Evolutionary conservation across 1,140 invertebrate genomes (phyloP).

Genomic region (Archivesica marissinica): DNA sequence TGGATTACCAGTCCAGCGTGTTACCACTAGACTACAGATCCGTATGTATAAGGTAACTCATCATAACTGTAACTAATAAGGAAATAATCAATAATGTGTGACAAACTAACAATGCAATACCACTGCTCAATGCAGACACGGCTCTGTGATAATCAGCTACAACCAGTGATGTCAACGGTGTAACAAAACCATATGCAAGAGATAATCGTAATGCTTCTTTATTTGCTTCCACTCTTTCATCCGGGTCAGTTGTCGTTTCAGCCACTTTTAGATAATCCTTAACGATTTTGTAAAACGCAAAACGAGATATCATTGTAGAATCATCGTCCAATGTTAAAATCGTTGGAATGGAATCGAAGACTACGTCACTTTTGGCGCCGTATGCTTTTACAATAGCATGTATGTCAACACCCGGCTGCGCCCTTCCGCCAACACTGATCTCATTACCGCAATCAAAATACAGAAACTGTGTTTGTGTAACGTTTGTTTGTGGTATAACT

Average conservation of each 20-base stretch:
- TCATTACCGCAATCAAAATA: constrained; percentile 42
- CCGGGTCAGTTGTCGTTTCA: background rate
- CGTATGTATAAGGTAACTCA: no score
- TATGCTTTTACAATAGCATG: background rate
- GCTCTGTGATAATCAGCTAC: constrained; percentile 10
- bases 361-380: background rate
- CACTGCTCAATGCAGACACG: no score
- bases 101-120: no score
- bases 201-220: constrained; percentile 1
- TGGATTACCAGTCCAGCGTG: no score
- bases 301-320: background rate
- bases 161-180: constrained; percentile 30
- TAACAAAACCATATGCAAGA: constrained; percentile 29
- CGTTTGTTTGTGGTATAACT: background rate
- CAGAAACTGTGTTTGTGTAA: constrained; percentile 13
- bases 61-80: no score
- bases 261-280: background rate
- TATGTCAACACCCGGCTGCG: background rate
- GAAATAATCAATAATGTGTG: no score
- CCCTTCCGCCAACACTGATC: constrained; percentile 9
- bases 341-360: background rate
- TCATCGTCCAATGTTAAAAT: background rate
- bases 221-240: background rate
- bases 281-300: constrained; percentile 13
- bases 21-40: no score